Evolutionary conservation across 1,140 invertebrate species (phyloP).

Genomic region (Rhagoletis zephyria): DNA sequence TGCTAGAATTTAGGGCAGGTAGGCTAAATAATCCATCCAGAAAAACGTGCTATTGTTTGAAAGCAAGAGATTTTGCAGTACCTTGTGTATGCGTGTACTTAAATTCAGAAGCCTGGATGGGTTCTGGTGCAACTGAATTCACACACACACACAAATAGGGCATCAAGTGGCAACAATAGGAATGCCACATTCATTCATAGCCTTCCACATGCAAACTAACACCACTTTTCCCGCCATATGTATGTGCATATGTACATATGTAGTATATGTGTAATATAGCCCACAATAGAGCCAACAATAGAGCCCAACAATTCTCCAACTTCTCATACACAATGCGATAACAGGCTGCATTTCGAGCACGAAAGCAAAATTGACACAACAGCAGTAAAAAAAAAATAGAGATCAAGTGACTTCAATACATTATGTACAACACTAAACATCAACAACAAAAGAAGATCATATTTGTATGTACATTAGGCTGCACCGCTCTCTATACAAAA

Average conservation of each 20-base stretch:
- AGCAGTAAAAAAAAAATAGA: not conserved
- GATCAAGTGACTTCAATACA: not conserved
- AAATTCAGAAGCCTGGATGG: too few species aligned
- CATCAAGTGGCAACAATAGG: too few species aligned
- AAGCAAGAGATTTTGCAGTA: too few species aligned
- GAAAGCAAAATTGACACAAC: not conserved
- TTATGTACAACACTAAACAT: not conserved
- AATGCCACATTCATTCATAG: too few species aligned
- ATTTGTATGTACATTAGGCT: too few species aligned
- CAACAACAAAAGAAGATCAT: not conserved
- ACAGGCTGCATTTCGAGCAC: not conserved
- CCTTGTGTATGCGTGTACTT: too few species aligned
- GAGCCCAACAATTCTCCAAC: not conserved
- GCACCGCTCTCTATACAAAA: too few species aligned
- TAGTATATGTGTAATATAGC: not conserved
- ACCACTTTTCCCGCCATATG: not conserved
- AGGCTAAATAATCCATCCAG: too few species aligned
- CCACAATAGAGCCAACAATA: not conserved
- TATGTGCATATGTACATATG: not conserved
- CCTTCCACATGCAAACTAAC: not conserved
- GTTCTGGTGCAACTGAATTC: too few species aligned
- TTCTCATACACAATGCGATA: not conserved
- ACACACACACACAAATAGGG: too few species aligned
- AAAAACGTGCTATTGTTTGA: too few species aligned
- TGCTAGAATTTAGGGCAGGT: too few species aligned